phyloP scores from a whole-genome alignment of 2,797 vertebrate species.

The Uromys caudimaculatus region DNA sequence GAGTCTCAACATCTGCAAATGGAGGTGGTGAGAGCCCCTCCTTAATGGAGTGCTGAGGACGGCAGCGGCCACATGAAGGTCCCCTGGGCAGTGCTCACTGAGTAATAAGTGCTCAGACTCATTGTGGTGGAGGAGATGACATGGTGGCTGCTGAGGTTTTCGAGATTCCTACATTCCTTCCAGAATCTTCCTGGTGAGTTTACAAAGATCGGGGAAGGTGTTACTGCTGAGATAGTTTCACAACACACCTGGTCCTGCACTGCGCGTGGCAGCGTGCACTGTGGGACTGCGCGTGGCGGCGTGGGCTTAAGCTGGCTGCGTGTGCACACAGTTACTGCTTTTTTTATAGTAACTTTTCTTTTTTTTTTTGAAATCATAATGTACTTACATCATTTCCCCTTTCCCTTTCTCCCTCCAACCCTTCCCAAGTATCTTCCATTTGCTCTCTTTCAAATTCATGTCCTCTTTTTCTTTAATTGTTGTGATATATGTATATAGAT shows the following conservation, averaged over 20 bases:
- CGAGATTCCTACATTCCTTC: not conserved
- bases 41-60: not conserved
- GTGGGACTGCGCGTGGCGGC: not conserved
- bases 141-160: not conserved
- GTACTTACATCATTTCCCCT: not conserved
- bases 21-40: not conserved
- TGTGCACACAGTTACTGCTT: too few species aligned
- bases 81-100: not conserved
- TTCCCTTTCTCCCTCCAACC: not conserved
- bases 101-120: not conserved
- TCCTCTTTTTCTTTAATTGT: not conserved
- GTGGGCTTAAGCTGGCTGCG: not conserved
- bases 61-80: not conserved
- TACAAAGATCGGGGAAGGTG: not conserved
- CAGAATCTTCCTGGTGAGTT: not conserved
- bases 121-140: not conserved
- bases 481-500: too few species aligned
- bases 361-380: not conserved
- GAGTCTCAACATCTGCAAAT: not conserved
- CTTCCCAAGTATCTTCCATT: not conserved
- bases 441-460: not conserved
- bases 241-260: fast-evolving
- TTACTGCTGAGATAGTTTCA: not conserved
- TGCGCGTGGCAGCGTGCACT: not conserved
- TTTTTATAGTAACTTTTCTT: not conserved